phyloP scores from a whole-genome alignment of 2,113 vertebrate genomes.

The Atlantisia rogersi region DNA sequence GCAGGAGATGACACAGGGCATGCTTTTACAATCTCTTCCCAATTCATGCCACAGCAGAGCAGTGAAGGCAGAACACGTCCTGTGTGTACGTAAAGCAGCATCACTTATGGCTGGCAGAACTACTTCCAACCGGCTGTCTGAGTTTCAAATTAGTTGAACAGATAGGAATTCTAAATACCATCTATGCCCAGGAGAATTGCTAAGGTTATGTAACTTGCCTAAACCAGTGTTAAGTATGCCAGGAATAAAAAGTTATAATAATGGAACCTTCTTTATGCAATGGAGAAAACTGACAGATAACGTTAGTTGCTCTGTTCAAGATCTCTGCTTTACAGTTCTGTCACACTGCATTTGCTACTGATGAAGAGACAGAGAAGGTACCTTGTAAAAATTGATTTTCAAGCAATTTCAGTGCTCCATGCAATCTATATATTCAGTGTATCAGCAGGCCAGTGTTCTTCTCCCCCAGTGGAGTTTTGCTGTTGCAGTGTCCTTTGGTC shows the following conservation, averaged over 20 bases:
- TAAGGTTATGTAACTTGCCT: not conserved
- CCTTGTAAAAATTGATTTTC: not conserved
- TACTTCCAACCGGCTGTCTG: not conserved
- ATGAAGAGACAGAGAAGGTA: not conserved
- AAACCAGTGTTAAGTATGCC: not conserved
- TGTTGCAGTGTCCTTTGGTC: not conserved
- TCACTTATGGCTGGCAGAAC: not conserved
- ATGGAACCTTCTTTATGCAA: not conserved
- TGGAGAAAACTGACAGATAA: not conserved
- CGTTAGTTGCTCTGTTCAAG: not conserved
- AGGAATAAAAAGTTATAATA: not conserved
- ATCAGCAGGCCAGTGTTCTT: not conserved
- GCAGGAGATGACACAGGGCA: not conserved
- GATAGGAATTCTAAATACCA: not conserved
- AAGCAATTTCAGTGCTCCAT: not conserved
- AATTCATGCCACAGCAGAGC: not conserved
- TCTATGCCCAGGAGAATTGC: not conserved
- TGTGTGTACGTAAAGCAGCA: not conserved
- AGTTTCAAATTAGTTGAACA: not conserved
- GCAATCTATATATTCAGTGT: accelerated
- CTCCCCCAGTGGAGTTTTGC: not conserved
- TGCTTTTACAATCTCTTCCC: not conserved
- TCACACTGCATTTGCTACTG: not conserved
- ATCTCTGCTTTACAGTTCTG: not conserved
- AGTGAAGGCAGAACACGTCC: not conserved